A percentile compares a stretch with the other conserved stretches of the same genome.
Evolutionary conservation across 2,888 invertebrate genomes (phyloP).

Genomic region (Eupeodes latifasciatus): DNA sequence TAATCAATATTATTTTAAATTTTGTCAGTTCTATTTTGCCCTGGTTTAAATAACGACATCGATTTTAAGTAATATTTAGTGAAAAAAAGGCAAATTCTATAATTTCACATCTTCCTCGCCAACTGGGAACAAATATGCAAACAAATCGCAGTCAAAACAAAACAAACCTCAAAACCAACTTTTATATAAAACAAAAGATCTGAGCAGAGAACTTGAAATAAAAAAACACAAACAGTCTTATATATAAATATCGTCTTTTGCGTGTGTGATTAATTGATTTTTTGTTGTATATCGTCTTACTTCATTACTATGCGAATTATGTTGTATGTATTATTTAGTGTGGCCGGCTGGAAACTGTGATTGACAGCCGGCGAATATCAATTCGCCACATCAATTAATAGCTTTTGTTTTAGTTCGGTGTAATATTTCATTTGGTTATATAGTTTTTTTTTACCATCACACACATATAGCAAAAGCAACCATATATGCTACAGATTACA

Average conservation of each 20-base stretch:
- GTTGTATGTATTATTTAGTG: slow-evolving; percentile 2
- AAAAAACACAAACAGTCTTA: not conserved
- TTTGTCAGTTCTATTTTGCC: too few relatives aligned
- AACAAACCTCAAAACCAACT: not conserved
- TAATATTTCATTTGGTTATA: not conserved
- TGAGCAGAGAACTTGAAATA: slow-evolving; percentile 48
- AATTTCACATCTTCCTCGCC: too few relatives aligned
- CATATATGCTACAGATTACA: slow-evolving; percentile 1
- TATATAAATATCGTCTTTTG: slow-evolving; percentile 7
- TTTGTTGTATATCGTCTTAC: not conserved
- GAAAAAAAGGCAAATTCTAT: too few relatives aligned
- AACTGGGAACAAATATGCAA: too few relatives aligned
- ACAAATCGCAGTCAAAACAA: not conserved
- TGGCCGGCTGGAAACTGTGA: slow-evolving; percentile 6
- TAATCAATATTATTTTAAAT: too few relatives aligned
- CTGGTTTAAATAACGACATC: too few relatives aligned
- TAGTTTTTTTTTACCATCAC: not conserved
- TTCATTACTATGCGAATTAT: slow-evolving; percentile 22
- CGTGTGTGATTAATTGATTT: slow-evolving; percentile 55
- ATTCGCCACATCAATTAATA: slow-evolving; percentile 22
- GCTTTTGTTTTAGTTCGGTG: slow-evolving; percentile 8
- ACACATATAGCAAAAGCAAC: not conserved
- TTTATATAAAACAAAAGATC: slow-evolving; percentile 49
- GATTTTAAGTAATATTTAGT: too few relatives aligned
- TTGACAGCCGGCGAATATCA: slow-evolving; percentile 45